Percentiles rank a stretch among this genome's conserved stretches.
Conservation (phyloP, 2,113 vertebrate genomes). For the Bos indicus region DNA sequence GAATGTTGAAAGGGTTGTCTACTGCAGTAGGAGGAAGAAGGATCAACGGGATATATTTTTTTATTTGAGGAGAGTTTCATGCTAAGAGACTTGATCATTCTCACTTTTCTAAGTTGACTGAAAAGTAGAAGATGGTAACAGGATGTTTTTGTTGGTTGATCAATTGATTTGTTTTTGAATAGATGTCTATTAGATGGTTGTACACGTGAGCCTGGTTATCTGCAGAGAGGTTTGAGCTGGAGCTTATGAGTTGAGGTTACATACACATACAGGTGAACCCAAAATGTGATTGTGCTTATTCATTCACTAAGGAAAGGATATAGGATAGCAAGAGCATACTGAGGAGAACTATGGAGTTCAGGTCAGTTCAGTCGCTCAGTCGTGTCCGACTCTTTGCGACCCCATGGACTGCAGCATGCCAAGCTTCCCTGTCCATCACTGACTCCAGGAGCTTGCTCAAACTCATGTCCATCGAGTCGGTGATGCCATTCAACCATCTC, state of each 20-base stretch:
- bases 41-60: not conserved
- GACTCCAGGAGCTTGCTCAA: not conserved
- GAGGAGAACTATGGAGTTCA: not conserved
- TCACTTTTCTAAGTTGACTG: not conserved
- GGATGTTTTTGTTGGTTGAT: not conserved
- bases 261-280: not conserved
- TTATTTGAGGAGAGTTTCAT: not conserved
- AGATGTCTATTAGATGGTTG: not conserved
- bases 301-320: not conserved
- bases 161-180: not conserved
- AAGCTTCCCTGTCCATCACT: not conserved
- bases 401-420: not conserved
- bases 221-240: not conserved
- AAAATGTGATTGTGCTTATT: not conserved
- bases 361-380: not conserved
- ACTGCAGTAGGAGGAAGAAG: not conserved
- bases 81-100: not conserved
- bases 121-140: not conserved
- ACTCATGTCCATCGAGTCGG: accelerated
- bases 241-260: not conserved
- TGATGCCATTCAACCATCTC: not conserved
- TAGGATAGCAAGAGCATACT: not conserved
- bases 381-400: not conserved
- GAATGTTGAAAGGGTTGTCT: not conserved
- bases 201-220: not conserved